Evolutionary conservation across 1,140 invertebrate species (phyloP).

Genomic region (Zaprionus lachaisei): DNA sequence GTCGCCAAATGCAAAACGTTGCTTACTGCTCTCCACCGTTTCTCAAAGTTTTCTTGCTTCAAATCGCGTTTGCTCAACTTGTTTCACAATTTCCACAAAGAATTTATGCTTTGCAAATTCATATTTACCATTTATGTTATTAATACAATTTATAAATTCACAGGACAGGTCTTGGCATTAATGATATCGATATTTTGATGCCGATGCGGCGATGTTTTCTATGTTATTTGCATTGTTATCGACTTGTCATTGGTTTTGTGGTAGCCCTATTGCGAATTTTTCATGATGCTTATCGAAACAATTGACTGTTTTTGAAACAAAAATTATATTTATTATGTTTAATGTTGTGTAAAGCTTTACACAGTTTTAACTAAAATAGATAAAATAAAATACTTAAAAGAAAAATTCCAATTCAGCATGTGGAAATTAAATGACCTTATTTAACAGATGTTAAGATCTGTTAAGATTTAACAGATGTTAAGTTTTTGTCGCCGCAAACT

Average conservation of each 20-base stretch:
- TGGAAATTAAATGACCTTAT: not conserved
- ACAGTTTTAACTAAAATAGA: not conserved
- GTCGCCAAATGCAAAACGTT: slow-evolving; percentile 35
- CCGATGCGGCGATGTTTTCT: slow-evolving; percentile 32
- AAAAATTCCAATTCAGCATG: not conserved
- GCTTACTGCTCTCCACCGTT: not conserved
- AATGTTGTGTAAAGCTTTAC: not conserved
- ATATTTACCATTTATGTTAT: slow-evolving; percentile 45
- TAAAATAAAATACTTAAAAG: not conserved
- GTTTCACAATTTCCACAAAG: not conserved
- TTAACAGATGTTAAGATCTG: not conserved
- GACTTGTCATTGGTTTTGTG: slow-evolving; percentile 3
- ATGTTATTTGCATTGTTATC: slow-evolving; percentile 19
- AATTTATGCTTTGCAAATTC: slow-evolving; percentile 4
- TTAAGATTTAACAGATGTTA: not conserved
- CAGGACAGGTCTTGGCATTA: slow-evolving; percentile 42
- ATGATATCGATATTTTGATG: slow-evolving; percentile 38
- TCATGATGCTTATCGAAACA: slow-evolving; percentile 6
- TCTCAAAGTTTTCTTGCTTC: not conserved
- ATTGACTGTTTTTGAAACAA: not conserved
- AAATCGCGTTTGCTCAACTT: not conserved
- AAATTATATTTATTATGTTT: not conserved
- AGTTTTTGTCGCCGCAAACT: not conserved
- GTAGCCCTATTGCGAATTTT: slow-evolving; percentile 12
- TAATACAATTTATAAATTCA: slow-evolving; percentile 34